Conservation (phyloP, 92 coral and sea anemone species). For the Hydrozoanthus gracilis region DNA sequence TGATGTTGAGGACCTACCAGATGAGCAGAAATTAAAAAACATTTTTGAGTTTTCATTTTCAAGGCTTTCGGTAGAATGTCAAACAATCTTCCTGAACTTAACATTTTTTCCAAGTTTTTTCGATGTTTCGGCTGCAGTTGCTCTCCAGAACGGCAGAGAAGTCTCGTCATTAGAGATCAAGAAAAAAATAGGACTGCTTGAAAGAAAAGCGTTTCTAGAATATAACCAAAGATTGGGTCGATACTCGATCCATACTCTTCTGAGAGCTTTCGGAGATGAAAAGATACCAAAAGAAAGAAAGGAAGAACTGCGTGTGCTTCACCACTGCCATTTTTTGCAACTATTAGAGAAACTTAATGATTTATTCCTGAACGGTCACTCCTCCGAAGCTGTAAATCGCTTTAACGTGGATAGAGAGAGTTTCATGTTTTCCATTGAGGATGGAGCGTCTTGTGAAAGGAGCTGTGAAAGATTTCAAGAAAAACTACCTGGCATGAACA, state of each 20-base stretch:
- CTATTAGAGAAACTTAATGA: neutral
- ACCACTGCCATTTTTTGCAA: neutral
- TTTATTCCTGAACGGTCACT: constrained; percentile 16
- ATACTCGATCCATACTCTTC: constrained; percentile 15
- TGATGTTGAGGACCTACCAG: constrained; percentile 32
- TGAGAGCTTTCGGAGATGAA: neutral
- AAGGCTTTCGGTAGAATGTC: constrained; percentile 4
- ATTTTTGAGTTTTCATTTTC: constrained; percentile 24
- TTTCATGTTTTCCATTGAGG: neutral
- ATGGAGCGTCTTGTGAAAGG: neutral
- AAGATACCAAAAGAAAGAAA: neutral
- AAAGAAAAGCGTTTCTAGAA: constrained; percentile 18
- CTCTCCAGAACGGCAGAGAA: neutral
- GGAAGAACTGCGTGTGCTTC: neutral
- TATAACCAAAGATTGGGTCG: neutral
- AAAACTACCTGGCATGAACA: constrained; percentile 14
- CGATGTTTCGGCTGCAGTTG: constrained; percentile 21
- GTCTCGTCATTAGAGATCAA: neutral
- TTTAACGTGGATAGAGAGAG: neutral
- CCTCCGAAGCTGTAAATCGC: neutral
- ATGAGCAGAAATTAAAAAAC: constrained; percentile 15
- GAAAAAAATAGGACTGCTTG: neutral
- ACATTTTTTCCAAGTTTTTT: constrained; percentile 28
- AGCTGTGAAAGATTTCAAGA: neutral
- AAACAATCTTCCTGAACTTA: constrained; percentile 7